Evolutionary conservation across 2,113 vertebrate genomes (phyloP), one percentile per base, ranked within the genome.

Genomic region (Microtus montanus): DNA sequence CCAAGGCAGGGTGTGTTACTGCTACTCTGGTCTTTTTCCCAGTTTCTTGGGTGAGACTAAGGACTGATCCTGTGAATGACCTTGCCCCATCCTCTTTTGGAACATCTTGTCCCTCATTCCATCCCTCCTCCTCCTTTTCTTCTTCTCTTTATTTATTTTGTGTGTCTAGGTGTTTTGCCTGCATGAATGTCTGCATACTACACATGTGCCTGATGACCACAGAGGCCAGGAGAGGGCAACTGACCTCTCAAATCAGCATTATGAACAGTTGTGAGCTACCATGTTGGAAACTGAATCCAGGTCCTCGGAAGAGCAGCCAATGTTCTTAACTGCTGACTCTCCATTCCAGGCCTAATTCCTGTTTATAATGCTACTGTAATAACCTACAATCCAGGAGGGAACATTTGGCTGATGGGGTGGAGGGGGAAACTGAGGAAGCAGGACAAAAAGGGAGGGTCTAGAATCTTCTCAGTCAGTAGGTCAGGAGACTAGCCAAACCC

Each of bases 1-100:
- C 61, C 73, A n/a, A 47, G 87, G 84, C 61, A 95, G 77, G 92
- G 41, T 86, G 87, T 44, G 79, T 79, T 64, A 9, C 83, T 66
- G 80, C 77, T 82, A 66, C 20, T 61, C 54, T 84, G 71, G 63
- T 92, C 77, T 74, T 90, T 64, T 35, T 61, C 44, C 52, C 66
- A 95, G 73, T 89, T 95, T 95, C 77, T 87, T 90, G 80, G 79
- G 89, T 63, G 66, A 80, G 78, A 52, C 70, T 79, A 66, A 58
- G 49, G 44, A 91, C 64, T 93, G 75, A 83, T 75, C 47, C 35
- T 63, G 19, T 63, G 66, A 47, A 74, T 92, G 64, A 92, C 64
- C 13, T 93, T 22, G 19, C 19, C 38, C 8, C 66, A 22, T 73
- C 47, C 17, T 71, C 54, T 47, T 87, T 44, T 47, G 47, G 44